Conservation (phyloP, 2,113 vertebrate genomes). For the Stigmatopora nigra region DNA sequence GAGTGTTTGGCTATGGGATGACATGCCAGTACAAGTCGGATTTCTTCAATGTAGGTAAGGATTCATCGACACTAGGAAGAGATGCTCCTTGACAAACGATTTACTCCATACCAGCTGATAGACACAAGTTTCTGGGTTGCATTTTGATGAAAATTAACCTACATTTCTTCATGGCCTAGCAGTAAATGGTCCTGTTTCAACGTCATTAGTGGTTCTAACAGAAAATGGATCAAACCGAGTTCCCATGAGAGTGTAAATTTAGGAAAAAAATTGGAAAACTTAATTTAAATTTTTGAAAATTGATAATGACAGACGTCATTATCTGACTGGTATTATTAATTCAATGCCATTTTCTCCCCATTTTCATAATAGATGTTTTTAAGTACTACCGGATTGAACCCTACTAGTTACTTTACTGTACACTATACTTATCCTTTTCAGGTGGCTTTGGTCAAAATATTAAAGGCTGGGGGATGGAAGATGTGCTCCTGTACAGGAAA, state of each 20-base stretch:
- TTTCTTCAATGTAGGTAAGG: conserved; percentile 93
- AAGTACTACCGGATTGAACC: not conserved
- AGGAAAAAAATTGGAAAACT: too few species aligned
- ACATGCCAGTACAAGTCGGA: conserved; percentile 94
- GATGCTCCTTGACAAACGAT: not conserved
- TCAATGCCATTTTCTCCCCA: not conserved
- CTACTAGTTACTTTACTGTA: not conserved
- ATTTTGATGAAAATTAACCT: too few species aligned
- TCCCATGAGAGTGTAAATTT: too few species aligned
- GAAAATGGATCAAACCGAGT: too few species aligned
- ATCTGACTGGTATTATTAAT: not conserved
- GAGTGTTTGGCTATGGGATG: conserved; percentile 94
- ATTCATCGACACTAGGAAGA: not conserved
- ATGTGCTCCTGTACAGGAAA: conserved; percentile 91
- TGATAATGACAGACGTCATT: not conserved
- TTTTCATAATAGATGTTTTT: not conserved
- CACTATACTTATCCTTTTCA: conserved; percentile 37
- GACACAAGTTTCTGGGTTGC: too few species aligned
- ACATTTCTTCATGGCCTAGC: too few species aligned
- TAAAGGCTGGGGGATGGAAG: conserved; percentile 88
- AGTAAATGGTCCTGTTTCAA: too few species aligned
- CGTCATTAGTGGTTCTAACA: too few species aligned
- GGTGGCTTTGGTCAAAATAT: conserved; percentile 88
- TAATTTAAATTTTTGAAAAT: too few species aligned
- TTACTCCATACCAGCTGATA: too few species aligned